phyloP scores from a whole-genome alignment of 1,140 invertebrate genomes.

The Drosophila subpulchrella region DNA sequence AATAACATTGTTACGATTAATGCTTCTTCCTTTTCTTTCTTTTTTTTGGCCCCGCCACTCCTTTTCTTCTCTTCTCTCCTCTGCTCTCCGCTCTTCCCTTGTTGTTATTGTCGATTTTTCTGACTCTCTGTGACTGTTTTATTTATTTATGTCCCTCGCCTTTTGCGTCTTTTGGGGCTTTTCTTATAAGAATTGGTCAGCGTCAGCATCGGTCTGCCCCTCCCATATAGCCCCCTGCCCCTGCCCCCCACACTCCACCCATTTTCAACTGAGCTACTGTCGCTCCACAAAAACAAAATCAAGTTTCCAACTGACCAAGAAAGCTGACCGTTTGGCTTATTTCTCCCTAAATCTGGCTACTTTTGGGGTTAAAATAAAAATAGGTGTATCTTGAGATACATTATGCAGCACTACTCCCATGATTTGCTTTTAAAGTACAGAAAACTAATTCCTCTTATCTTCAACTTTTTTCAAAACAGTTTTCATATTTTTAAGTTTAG shows the following conservation, averaged over 20 bases:
- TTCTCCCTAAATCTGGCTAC: background rate
- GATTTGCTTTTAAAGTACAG: no score
- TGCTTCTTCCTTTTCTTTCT: constrained; percentile 64
- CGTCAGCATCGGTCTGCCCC: constrained; percentile 32
- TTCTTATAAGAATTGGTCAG: constrained; percentile 78
- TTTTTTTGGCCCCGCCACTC: constrained; percentile 21
- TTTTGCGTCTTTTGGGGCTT: constrained; percentile 55
- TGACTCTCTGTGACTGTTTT: constrained; percentile 59
- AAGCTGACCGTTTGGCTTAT: constrained; percentile 3
- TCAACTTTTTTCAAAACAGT: no score
- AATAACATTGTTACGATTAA: constrained; percentile 84
- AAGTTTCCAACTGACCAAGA: constrained; percentile 53
- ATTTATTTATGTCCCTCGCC: constrained; percentile 76
- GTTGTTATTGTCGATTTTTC: constrained; percentile 50
- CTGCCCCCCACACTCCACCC: background rate
- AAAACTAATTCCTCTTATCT: no score
- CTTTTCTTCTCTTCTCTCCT: background rate
- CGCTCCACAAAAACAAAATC: constrained; percentile 58
- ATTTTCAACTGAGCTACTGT: constrained; percentile 55
- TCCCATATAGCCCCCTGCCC: background rate
- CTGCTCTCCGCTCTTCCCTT: background rate
- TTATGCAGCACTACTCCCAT: no score
- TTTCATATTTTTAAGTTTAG: no score
- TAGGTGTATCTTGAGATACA: background rate
- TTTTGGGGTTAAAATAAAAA: constrained; percentile 1